Base-by-base conservation (phyloP, 2,888 invertebrate genomes). In the Nymphalis urticae region DNA sequence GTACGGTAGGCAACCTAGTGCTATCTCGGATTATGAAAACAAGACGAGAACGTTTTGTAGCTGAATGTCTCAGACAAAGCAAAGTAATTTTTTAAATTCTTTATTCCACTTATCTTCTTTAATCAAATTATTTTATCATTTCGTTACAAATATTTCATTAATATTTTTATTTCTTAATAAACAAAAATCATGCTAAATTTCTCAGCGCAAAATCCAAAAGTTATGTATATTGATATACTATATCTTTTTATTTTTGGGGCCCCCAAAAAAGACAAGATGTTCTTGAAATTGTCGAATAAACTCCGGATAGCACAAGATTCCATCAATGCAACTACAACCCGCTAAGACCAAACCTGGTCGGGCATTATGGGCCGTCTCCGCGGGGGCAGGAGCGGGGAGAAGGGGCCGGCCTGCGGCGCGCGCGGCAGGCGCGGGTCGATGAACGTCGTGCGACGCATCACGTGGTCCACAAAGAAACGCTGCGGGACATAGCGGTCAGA, bases 371-470 rank as follows among this genome's bases (percentile, higher is more conserved):
- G 93, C 48, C 94, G 86, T 13, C 94, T 81, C 1, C 94, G 85
- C 56, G 82, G 85, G 64, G 90, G 86, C 78, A 90, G 78, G 54
- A 89, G 84, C 65, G 93, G 92, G 51, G 90, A 89, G 88, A 89
- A 92, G 53, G 87, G 90, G 0, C 89, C 90, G 76, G 88, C 87
- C 59, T 95, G 94, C 65, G 96, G 94, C 82, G 97, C 97, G 47
- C 96, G 95, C n/a, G 98, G 98, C 79, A 99, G 94, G 59, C 99
- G 95, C 21, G 99, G 99, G 93, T 99, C 99, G 93, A 99, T 98
- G 92, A 98, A 98, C 13, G 98, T 98, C 2, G 99, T 99, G 75
- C 96, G 96, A 75, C 98, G 96, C 89, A 96, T 95, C 80, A 96
- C 96, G 92, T 99, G 99, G 93, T 99, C 98, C 85, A 99, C 98